Conservation (phyloP, 2,113 vertebrate genomes). For the Apeltes quadracus region DNA sequence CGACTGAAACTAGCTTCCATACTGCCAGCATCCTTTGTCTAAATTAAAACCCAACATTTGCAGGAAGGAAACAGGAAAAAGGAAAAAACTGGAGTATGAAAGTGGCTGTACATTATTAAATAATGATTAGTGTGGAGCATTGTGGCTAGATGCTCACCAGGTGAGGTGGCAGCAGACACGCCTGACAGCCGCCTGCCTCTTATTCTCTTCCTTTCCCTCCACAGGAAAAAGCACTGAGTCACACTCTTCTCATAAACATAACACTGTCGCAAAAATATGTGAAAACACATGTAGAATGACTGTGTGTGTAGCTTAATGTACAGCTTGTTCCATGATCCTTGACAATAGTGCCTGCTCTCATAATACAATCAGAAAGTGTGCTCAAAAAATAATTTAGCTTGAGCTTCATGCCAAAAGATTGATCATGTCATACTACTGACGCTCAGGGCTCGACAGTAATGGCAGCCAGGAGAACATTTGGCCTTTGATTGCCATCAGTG, state of each 20-base stretch:
- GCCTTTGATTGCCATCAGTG: background rate
- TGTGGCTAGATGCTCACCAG: background rate
- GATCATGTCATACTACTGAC: background rate
- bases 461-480: background rate
- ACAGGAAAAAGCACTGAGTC: conserved; percentile 64
- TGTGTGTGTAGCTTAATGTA: conserved; percentile 29
- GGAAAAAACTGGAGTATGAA: conserved; percentile 11
- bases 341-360: background rate
- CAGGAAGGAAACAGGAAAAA: conserved; percentile 24
- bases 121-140: conserved; percentile 50
- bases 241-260: conserved; percentile 50
- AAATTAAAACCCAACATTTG: conserved; percentile 9
- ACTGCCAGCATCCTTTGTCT: background rate
- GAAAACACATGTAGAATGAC: conserved; percentile 30
- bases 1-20: background rate
- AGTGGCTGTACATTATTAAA: conserved; percentile 44
- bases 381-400: too few relatives aligned
- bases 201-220: conserved; percentile 20
- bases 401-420: too few relatives aligned
- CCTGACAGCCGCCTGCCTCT: conserved; percentile 9
- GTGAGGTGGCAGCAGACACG: conserved; percentile 7
- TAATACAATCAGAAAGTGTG: background rate
- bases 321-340: conserved; percentile 13
- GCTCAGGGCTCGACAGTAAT: background rate
- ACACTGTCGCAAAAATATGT: conserved; percentile 13